These are phyloP conservation scores for Micromussa lordhowensis DNA, from an alignment of 92 coral and sea anemone species.

Conservation along the genomic window DNA sequence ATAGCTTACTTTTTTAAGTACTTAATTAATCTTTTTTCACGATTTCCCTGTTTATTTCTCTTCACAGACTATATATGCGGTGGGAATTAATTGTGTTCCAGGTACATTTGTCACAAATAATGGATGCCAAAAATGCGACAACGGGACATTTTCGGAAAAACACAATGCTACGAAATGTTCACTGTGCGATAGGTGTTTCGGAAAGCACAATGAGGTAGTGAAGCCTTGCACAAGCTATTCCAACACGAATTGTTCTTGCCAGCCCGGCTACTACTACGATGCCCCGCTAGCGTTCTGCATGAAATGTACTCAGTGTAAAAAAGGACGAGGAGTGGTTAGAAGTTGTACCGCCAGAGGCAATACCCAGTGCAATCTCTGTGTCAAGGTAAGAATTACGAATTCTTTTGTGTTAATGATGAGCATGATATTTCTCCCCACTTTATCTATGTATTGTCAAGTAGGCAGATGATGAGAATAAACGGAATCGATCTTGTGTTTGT, in stretches of 20 bases:
- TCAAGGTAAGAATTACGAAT: conserved; percentile 39
- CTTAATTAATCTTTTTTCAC: neutral
- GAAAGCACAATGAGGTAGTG: conserved; percentile 16
- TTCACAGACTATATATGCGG: conserved; percentile 31
- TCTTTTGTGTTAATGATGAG: neutral
- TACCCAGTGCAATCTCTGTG: conserved; percentile 67
- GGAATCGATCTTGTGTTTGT: neutral
- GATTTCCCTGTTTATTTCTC: neutral
- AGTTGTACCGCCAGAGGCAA: conserved; percentile 51
- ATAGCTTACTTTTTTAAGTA: neutral
- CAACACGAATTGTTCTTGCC: conserved; percentile 64
- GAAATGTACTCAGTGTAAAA: conserved; percentile 53
- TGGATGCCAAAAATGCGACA: conserved; percentile 19
- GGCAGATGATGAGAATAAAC: neutral
- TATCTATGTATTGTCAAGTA: neutral
- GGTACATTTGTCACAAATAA: neutral
- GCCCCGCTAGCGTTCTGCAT: conserved; percentile 32
- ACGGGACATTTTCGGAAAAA: neutral
- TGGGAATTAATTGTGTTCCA: neutral
- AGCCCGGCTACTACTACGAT: conserved; percentile 40
- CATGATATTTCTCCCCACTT: neutral
- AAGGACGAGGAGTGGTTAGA: conserved; percentile 62
- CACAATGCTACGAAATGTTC: conserved; percentile 19
- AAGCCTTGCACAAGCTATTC: conserved; percentile 51
- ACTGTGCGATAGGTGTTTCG: conserved; percentile 41